Base-by-base conservation (phyloP, 1,140 invertebrate genomes). In the Drosophila mauritiana region DNA sequence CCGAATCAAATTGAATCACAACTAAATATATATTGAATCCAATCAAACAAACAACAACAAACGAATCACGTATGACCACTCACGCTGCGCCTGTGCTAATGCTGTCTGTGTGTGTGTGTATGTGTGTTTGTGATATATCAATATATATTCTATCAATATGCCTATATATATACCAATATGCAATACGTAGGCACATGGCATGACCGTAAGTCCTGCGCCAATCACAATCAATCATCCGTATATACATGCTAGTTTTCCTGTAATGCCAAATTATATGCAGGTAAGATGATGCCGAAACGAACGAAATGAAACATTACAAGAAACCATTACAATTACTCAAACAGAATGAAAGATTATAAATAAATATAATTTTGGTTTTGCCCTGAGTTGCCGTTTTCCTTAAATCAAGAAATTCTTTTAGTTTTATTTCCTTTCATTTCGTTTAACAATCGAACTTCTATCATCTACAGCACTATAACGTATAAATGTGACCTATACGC, bases 171-270 rank as follows among this genome's bases (percentile, higher is more conserved):
- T 64, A 57, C 64, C 59, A 62, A 65, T 74, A 73, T 69, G 56
- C 43, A 69, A 75, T 53, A 67, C 61, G 48, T 86, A 92, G 92
- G 92, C 92, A 91, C 92, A 92, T 91, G 91, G 92, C 82, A 92
- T 92, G 92, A 92, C 91, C 72, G 91, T 92, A 85, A 92, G 91
- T 92, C 92, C 92, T 86, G 91, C 92, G 91, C 92, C 91, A 91
- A 90, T 92, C 92, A 92, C 92, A 88, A 91, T 92, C 81, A 92
- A 92, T 90, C 91, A 92, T 92, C 91, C 90, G 90, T 92, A 91
- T 91, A 82, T 92, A 88, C 91, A 92, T 78, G 86, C 92, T 91
- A 91, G 84, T 92, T 92, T 91, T 92, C 91, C 91, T 90, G 91
- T 92, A 78, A 85, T 92, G 83, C 91, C 91, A 91, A 91, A 91